phyloP scores from a whole-genome alignment of 2,113 vertebrate species.

The Aldabrachelys gigantea region DNA sequence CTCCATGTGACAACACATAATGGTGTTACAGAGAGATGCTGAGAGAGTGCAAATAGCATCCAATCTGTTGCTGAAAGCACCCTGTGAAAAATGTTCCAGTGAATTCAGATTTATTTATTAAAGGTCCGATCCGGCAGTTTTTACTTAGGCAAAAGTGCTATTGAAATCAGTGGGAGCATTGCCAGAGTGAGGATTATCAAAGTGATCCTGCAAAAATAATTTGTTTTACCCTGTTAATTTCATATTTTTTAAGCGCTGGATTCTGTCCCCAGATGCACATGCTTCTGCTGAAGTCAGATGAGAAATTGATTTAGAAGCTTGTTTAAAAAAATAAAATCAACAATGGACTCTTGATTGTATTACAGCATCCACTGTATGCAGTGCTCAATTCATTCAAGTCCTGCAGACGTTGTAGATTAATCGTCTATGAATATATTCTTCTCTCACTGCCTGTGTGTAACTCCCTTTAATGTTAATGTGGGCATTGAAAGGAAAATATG shows the following conservation, averaged over 20 bases:
- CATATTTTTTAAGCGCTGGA: constrained; percentile 25
- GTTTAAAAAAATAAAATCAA: constrained; percentile 44
- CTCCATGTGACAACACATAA: constrained; percentile 59
- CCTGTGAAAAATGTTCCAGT: constrained; percentile 42
- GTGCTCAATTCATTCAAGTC: constrained; percentile 43
- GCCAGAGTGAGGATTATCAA: background rate
- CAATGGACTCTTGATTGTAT: constrained; percentile 6
- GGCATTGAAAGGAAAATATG: constrained; percentile 50
- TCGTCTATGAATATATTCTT: constrained; percentile 1
- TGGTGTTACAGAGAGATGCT: constrained; percentile 54
- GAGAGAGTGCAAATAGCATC: constrained; percentile 63
- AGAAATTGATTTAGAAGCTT: constrained; percentile 24
- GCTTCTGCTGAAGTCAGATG: constrained; percentile 23
- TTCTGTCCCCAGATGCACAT: constrained; percentile 54
- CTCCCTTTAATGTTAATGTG: constrained; percentile 42
- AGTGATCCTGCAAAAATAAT: constrained; percentile 10
- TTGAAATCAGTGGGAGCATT: background rate
- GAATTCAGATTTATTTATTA: constrained; percentile 47
- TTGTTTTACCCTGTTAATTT: constrained; percentile 33
- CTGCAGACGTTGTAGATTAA: constrained; percentile 36
- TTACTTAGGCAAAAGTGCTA: constrained; percentile 16
- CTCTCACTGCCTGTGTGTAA: constrained; percentile 26
- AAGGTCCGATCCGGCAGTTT: constrained; percentile 44
- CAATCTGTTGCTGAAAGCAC: constrained; percentile 68
- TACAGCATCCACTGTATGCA: background rate